Evolutionary conservation across 2,113 vertebrate genomes (phyloP).

Genomic region (Montifringilla adamsi): DNA sequence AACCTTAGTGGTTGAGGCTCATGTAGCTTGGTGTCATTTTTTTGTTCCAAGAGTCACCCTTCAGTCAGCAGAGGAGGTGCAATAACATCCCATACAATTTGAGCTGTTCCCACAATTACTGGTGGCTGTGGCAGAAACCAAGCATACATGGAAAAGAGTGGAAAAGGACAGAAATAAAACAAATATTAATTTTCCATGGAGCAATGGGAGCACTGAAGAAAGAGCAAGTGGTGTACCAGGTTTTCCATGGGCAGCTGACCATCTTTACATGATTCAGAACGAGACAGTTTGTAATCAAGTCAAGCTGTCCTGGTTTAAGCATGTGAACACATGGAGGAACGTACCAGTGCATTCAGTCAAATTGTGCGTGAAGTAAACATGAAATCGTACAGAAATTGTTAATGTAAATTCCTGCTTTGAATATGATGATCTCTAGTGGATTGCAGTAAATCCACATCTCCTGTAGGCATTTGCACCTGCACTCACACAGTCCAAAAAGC

Average conservation of each 20-base stretch:
- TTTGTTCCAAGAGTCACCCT: neutral
- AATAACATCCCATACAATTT: neutral
- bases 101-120: neutral
- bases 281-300: neutral
- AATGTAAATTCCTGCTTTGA: slow-evolving; percentile 19
- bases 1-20: neutral
- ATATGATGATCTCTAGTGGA: neutral
- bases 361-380: neutral
- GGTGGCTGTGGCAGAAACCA: neutral
- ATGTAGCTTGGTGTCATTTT: neutral
- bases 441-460: neutral
- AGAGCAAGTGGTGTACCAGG: neutral
- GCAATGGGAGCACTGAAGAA: neutral
- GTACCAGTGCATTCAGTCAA: slow-evolving; percentile 1
- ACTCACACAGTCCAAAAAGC: neutral
- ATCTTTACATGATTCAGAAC: neutral
- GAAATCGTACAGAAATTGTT: slow-evolving; percentile 19
- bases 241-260: neutral
- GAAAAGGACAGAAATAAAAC: neutral
- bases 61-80: neutral
- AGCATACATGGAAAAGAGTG: neutral
- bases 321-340: neutral
- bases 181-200: neutral
- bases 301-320: slow-evolving; percentile 1
- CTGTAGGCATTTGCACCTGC: slow-evolving; percentile 25